Base-by-base conservation (phyloP, 2,113 vertebrate genomes). In the Callaeas wilsoni region DNA sequence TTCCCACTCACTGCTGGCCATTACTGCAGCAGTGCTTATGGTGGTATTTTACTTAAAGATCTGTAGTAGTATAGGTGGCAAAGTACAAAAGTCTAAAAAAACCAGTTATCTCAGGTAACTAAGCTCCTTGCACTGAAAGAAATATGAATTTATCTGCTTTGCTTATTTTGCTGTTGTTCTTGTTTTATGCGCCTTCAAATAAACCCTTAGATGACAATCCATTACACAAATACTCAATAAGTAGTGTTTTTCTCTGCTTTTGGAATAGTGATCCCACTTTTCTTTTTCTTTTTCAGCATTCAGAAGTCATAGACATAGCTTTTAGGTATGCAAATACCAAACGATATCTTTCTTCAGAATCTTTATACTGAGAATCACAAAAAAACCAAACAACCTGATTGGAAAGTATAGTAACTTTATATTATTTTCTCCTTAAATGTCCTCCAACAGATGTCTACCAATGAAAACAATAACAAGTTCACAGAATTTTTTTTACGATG, bases 111-210 rank as follows among this genome's bases (percentile, higher is more conserved):
- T 67, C 41, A 57, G 18, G 14, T 89, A 19, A 70, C 21, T 73
- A 79, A 90, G n/a, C 23, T 82, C 12, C 65, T 79, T 79, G 33
- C 5, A 60, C 33, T 76, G 53, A 79, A 56, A 77, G 5, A 76
- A 55, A 59, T 59, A 46, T 2, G 12, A 39, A 56, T 42, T 85
- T 64, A n/a, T 16, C 10, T n/a, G 6, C 41, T 83, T 88, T 60
- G 16, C 23, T 77, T 27, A 79, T 94, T 90, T 75, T 91, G 32
- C 17, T 91, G 63, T 18, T 70, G 46, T 33, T 35, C 44, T 62
- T 87, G 16, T 39, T 91, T 74, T 63, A 84, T 77, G 69, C 18
- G 93, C 53, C 16, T 77, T 95, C 57, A 85, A 84, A 93, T 83
- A 46, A 78, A 73, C 22, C 6, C 35, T 76, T 87, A 79, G 21